These are phyloP conservation scores for Anniella stebbinsi DNA, from an alignment of 2,797 vertebrate species.

Conservation along the genomic window DNA sequence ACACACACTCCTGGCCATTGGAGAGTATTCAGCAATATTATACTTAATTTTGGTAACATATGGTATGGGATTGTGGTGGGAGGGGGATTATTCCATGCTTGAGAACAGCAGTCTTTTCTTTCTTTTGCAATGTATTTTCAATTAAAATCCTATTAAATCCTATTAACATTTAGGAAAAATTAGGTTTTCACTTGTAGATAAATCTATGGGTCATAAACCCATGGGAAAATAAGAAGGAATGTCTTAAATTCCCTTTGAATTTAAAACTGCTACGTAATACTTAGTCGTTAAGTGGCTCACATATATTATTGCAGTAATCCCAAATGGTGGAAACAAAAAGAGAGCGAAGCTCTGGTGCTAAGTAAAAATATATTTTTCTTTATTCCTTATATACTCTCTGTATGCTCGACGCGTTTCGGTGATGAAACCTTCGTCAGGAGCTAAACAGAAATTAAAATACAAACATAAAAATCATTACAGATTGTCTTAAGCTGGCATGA, in stretches of 20 bases:
- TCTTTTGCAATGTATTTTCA: not conserved
- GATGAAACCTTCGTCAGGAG: no score
- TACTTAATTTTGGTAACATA: not conserved
- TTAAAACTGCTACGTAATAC: not conserved
- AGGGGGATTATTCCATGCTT: not conserved
- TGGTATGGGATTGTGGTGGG: not conserved
- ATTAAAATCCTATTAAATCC: not conserved
- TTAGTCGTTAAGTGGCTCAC: not conserved
- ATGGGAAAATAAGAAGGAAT: not conserved
- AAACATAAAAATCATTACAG: no score
- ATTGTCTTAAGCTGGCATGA: no score
- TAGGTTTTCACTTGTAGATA: not conserved
- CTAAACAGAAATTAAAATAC: no score
- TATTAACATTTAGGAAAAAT: not conserved
- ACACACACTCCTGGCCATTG: not conserved
- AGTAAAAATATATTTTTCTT: no score
- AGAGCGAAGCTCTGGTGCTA: no score
- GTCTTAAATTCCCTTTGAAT: not conserved
- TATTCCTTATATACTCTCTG: no score
- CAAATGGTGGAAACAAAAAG: no score
- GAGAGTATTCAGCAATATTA: not conserved
- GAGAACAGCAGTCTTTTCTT: not conserved
- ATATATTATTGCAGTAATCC: no score
- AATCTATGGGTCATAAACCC: not conserved
- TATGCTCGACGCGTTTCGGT: no score